Conservation (phyloP, 2,113 vertebrate species). For the Sinocyclocheilus anshuiensis region DNA sequence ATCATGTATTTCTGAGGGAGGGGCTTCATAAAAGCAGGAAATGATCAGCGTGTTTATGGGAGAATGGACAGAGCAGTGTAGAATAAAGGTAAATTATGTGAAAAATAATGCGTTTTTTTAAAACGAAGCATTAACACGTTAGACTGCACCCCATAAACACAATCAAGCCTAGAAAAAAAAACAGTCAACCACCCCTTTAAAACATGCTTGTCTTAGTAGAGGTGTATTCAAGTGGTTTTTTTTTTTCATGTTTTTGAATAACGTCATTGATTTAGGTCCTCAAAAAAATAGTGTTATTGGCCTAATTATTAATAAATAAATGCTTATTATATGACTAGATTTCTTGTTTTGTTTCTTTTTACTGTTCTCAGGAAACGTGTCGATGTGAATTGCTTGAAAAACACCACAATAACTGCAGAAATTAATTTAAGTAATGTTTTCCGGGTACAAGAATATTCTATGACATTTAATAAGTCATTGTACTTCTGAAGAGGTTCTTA, state of each 20-base stretch:
- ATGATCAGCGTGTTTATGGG: too few species aligned
- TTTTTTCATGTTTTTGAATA: background rate
- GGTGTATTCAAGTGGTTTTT: background rate
- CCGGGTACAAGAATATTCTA: background rate
- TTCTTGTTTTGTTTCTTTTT: background rate
- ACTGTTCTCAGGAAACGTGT: background rate
- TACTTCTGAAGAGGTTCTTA: background rate
- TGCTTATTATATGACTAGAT: background rate
- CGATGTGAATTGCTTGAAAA: background rate
- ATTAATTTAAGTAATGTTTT: background rate
- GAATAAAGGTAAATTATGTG: too few species aligned
- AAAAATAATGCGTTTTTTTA: too few species aligned
- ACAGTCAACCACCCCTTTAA: background rate
- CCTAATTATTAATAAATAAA: background rate
- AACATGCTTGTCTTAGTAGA: background rate
- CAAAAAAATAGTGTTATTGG: background rate
- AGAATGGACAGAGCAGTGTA: too few species aligned
- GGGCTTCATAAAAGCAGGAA: too few species aligned
- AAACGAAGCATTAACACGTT: too few species aligned
- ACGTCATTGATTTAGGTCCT: background rate
- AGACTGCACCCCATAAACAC: too few species aligned
- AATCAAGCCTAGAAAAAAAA: too few species aligned
- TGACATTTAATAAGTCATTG: background rate
- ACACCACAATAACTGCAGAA: background rate
- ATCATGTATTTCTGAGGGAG: too few species aligned